phyloP scores from a whole-genome alignment of 2,888 invertebrate genomes.

The Lydus trimaculatus region DNA sequence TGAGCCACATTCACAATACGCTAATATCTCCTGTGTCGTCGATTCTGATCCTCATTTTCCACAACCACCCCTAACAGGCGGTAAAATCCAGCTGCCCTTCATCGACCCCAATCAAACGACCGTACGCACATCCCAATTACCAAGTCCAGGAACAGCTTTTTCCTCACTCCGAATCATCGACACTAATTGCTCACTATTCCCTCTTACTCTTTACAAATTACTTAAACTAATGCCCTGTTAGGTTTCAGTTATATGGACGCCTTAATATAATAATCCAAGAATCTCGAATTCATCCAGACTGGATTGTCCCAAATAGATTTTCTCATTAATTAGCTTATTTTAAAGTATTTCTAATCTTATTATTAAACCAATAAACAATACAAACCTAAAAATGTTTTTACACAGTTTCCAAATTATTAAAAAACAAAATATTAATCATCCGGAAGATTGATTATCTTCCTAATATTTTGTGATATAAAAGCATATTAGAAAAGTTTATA shows the following conservation, averaged over 20 bases:
- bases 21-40: constrained; percentile 42
- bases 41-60: constrained; percentile 16
- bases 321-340: neutral
- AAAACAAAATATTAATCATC: neutral
- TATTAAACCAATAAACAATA: neutral
- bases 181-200: constrained; percentile 23
- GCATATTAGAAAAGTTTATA: neutral
- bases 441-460: neutral
- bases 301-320: neutral
- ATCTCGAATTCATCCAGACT: neutral
- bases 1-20: constrained; percentile 50
- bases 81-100: neutral
- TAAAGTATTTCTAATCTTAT: neutral
- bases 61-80: constrained; percentile 9
- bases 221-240: neutral
- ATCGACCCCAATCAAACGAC: constrained; percentile 18
- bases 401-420: neutral
- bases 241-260: neutral
- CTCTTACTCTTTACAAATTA: constrained; percentile 3
- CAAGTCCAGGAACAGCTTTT: constrained; percentile 18
- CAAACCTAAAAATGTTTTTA: neutral
- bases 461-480: neutral
- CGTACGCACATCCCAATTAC: constrained; percentile 29
- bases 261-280: neutral
- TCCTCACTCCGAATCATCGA: constrained; percentile 17